Conservation (phyloP, 2,888 invertebrate genomes). For the Himalopsyche tibetana region DNA sequence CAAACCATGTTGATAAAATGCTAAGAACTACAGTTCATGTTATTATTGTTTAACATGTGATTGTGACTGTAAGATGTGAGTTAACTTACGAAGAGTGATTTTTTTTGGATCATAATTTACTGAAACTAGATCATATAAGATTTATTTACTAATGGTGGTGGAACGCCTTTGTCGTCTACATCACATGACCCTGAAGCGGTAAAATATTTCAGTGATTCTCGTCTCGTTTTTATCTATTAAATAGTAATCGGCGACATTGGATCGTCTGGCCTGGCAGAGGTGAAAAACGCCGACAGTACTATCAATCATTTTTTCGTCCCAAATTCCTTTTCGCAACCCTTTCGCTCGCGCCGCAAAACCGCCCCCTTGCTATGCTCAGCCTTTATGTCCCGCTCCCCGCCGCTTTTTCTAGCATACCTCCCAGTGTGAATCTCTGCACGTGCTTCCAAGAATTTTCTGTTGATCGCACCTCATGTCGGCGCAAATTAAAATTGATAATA, state of each 20-base stretch:
- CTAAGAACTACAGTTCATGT: no score
- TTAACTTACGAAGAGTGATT: no score
- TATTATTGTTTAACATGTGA: no score
- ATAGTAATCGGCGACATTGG: constrained; percentile 10
- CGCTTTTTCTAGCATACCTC: constrained; percentile 14
- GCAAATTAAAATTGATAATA: neutral
- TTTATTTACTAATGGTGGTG: no score
- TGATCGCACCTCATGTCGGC: neutral
- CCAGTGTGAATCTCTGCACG: constrained; percentile 27
- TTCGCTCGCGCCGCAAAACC: constrained; percentile 10
- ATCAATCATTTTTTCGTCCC: constrained; percentile 51
- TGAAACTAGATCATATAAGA: no score
- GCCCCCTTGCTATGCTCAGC: constrained; percentile 23
- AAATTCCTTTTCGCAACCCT: constrained; percentile 37
- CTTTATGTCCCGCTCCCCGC: neutral
- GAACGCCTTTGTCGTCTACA: no score
- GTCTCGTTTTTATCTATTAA: constrained; percentile 26
- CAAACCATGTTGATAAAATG: no score
- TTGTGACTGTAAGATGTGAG: no score
- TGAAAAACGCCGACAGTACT: neutral
- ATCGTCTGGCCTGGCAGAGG: constrained; percentile 5
- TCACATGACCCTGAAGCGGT: neutral
- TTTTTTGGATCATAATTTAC: no score
- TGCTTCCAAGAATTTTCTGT: neutral
- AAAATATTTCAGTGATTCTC: neutral